These are phyloP conservation scores for Cynopterus sphinx DNA, from an alignment of 2,797 vertebrate genomes.

Conservation along the genomic window DNA sequence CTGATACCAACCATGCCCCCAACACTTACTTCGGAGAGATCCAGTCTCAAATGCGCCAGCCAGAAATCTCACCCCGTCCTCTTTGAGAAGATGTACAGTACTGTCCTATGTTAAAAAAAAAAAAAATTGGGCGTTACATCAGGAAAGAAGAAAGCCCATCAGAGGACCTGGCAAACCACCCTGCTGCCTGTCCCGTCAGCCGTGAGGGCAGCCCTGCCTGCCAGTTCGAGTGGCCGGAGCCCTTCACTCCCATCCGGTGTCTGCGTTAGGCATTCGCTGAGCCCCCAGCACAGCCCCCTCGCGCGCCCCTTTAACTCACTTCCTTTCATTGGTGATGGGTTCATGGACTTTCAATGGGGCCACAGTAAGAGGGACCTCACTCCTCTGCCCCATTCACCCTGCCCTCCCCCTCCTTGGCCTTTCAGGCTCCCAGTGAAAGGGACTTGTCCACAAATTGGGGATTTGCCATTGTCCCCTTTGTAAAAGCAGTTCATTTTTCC, in stretches of 20 bases:
- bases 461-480: conserved; percentile 56
- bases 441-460: not conserved
- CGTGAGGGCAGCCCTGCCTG: not conserved
- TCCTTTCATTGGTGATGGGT: not conserved
- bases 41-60: not conserved
- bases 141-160: not conserved
- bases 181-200: not conserved
- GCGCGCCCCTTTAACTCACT: conserved; percentile 31
- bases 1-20: not conserved
- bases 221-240: not conserved
- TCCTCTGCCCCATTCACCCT: not conserved
- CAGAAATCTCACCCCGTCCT: not conserved
- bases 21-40: not conserved
- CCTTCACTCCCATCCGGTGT: accelerated
- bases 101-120: not conserved
- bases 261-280: not conserved
- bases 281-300: not conserved
- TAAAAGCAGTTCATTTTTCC: not conserved
- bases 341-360: conserved; percentile 18
- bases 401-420: not conserved
- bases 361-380: not conserved
- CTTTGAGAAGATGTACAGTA: not conserved
- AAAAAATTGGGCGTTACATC: not conserved
- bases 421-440: conserved; percentile 52
- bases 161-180: not conserved